phyloP scores from a whole-genome alignment of 2,113 vertebrate species.

The Eulacestoma nigropectus region DNA sequence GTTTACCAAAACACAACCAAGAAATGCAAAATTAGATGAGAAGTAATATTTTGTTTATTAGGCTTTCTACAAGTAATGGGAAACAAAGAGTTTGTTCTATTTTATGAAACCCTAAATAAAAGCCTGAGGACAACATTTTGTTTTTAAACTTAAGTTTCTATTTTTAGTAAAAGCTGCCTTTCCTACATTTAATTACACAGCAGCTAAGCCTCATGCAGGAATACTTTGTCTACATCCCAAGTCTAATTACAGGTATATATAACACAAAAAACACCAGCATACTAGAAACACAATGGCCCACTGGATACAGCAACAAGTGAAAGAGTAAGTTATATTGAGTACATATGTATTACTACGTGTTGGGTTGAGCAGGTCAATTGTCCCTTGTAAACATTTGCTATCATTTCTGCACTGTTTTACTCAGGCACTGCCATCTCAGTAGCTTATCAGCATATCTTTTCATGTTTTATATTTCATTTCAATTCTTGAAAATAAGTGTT shows the following conservation, averaged over 20 bases:
- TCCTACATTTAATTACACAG: background rate
- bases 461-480: background rate
- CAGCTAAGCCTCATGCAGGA: background rate
- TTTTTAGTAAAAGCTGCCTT: conserved; percentile 16
- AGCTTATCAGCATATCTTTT: background rate
- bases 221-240: background rate
- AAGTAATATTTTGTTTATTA: background rate
- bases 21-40: background rate
- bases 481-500: background rate
- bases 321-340: background rate
- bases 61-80: conserved; percentile 1
- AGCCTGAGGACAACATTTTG: background rate
- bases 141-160: background rate
- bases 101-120: conserved; percentile 24
- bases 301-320: background rate
- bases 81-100: conserved; percentile 6
- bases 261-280: background rate
- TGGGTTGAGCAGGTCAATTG: background rate
- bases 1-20: background rate
- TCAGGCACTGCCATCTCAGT: background rate
- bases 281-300: background rate
- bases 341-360: too few species aligned
- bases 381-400: background rate
- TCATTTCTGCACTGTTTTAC: background rate
- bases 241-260: background rate